Percentiles rank a stretch among this genome's conserved stretches.
These are phyloP conservation scores for Tetragonula carbonaria DNA, from an alignment of 2,888 invertebrate genomes.

Conservation along the genomic window DNA sequence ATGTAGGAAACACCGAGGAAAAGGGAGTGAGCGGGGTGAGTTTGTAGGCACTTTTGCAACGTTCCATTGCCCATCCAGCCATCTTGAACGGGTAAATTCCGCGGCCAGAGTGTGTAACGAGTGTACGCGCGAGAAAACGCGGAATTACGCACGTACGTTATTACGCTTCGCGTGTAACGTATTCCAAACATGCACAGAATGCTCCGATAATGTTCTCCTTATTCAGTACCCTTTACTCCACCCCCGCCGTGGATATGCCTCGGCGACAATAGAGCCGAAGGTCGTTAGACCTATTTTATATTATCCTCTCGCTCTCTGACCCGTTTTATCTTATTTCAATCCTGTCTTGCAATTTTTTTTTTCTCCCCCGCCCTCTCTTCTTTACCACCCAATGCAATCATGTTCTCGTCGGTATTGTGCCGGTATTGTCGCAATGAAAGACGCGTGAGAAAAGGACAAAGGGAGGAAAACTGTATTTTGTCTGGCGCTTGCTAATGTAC, in stretches of 20 bases:
- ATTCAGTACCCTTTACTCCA: neutral
- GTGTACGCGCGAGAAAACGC: neutral
- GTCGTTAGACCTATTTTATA: conserved; percentile 18
- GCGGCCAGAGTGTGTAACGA: neutral
- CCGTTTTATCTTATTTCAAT: conserved; percentile 2
- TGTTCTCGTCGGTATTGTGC: neutral
- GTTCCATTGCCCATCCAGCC: neutral
- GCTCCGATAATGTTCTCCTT: conserved; percentile 30
- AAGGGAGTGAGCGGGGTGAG: too few species aligned
- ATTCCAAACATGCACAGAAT: conserved; percentile 35
- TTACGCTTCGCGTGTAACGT: conserved; percentile 24
- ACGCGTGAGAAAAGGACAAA: neutral
- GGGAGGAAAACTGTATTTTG: neutral
- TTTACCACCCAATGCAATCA: neutral
- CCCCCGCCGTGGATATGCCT: neutral
- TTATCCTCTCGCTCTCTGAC: neutral
- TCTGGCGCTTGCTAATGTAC: neutral
- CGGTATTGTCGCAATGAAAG: neutral
- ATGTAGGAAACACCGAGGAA: neutral
- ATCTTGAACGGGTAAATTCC: neutral
- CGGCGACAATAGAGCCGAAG: conserved; percentile 4
- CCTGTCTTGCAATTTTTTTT: neutral
- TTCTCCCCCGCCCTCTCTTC: too few species aligned
- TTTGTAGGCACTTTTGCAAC: neutral
- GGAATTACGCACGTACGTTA: conserved; percentile 28